A percentile compares a stretch with the other conserved stretches of the same genome.
phyloP scores from a whole-genome alignment of 2,888 invertebrate species.

The Drosophila emarginata region DNA sequence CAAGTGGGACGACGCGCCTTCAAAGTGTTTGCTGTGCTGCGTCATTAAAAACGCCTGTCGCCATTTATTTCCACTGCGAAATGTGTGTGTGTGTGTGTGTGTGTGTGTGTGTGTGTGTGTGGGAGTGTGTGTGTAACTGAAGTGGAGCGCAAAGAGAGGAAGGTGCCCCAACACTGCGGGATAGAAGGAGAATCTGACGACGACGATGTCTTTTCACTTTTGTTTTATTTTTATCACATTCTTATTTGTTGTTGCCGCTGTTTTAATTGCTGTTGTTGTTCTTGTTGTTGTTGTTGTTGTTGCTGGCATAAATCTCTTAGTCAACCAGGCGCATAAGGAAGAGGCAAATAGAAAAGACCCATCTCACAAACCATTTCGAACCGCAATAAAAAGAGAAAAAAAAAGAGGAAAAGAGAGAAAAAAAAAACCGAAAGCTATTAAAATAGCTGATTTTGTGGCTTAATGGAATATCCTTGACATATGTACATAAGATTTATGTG shows the following conservation, averaged over 20 bases:
- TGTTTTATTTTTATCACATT: slow-evolving; percentile 66
- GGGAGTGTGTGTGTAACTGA: background rate
- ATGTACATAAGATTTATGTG: slow-evolving; percentile 7
- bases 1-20: slow-evolving; percentile 63
- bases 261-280: slow-evolving; percentile 61
- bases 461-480: slow-evolving; percentile 10
- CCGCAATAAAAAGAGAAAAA: background rate
- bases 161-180: background rate
- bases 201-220: slow-evolving; percentile 59
- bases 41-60: slow-evolving; percentile 67
- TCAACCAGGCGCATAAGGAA: slow-evolving; percentile 38
- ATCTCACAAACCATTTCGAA: slow-evolving; percentile 1
- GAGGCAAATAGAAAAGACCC: background rate
- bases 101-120: background rate
- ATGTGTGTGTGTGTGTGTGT: background rate
- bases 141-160: background rate
- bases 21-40: slow-evolving; percentile 69
- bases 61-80: slow-evolving; percentile 50
- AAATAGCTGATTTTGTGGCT: slow-evolving; percentile 11
- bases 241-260: slow-evolving; percentile 58
- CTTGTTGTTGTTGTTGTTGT: slow-evolving; percentile 25
- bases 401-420: background rate
- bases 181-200: slow-evolving; percentile 1
- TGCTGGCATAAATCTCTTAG: slow-evolving; percentile 50
- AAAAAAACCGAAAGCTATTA: background rate